Evolutionary conservation across 2,797 vertebrate genomes (phyloP).

Genomic region (Pygocentrus nattereri): DNA sequence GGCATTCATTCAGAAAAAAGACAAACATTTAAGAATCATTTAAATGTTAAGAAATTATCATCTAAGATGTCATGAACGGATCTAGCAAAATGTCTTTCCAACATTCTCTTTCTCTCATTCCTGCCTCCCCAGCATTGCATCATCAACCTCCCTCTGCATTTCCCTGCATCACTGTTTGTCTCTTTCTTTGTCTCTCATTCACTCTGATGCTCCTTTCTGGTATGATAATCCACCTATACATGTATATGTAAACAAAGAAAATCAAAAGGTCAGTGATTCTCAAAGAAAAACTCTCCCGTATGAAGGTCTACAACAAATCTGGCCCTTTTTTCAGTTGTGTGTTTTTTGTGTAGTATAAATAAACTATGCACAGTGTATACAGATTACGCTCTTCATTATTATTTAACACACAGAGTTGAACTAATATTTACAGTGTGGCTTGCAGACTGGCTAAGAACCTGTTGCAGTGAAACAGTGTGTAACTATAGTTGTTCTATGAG

Average conservation of each 20-base stretch:
- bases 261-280: constrained; percentile 27
- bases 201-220: neutral
- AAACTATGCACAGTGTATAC: constrained; percentile 45
- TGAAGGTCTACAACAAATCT: constrained; percentile 11
- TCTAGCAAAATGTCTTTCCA: neutral
- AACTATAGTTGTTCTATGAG: constrained; percentile 50
- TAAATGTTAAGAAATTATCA: no score
- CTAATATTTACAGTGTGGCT: constrained; percentile 56
- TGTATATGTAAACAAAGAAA: constrained; percentile 14
- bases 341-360: constrained; percentile 38
- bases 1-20: no score
- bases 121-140: neutral
- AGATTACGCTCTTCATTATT: constrained; percentile 37
- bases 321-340: constrained; percentile 27
- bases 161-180: neutral
- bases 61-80: no score
- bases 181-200: neutral
- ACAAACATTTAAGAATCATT: no score
- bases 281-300: neutral
- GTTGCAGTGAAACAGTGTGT: constrained; percentile 50
- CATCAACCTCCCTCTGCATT: neutral
- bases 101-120: neutral
- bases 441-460: constrained; percentile 37
- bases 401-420: constrained; percentile 49
- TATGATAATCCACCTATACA: neutral